phyloP scores from a whole-genome alignment of 2,113 vertebrate species.

The Callaeas wilsoni region DNA sequence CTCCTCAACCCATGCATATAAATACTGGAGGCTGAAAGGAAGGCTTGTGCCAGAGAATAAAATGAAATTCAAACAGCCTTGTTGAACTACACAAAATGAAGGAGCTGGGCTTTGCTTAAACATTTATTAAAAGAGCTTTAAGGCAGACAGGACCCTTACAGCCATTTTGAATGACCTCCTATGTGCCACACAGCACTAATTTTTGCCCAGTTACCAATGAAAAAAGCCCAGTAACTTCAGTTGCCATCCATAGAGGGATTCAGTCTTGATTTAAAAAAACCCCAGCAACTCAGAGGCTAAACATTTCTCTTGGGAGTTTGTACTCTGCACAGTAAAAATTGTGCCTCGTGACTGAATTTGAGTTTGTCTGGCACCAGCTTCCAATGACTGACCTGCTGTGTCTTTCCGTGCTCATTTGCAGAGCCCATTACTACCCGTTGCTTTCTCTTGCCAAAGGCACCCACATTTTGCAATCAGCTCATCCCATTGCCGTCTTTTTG shows the following conservation, averaged over 20 bases:
- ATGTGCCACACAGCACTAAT: not conserved
- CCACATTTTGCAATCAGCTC: not conserved
- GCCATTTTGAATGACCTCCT: not conserved
- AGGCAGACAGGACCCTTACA: not conserved
- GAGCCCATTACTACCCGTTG: not conserved
- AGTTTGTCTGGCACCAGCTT: not conserved
- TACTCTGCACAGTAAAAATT: not conserved
- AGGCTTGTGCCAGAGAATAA: not conserved
- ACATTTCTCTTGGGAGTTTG: not conserved
- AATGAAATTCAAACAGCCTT: not conserved
- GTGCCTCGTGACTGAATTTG: not conserved
- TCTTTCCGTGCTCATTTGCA: not conserved
- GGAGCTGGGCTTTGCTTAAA: not conserved
- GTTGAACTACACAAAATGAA: not conserved
- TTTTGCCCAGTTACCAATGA: not conserved
- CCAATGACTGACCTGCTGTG: not conserved
- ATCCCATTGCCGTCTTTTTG: not conserved
- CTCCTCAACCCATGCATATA: not conserved
- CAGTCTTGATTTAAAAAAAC: not conserved
- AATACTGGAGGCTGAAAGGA: not conserved
- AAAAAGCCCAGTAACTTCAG: not conserved
- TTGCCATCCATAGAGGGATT: not conserved
- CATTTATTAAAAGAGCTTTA: not conserved
- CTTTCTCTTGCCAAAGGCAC: not conserved
- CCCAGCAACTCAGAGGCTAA: not conserved